Conservation (phyloP, 2,888 invertebrate species). For the Oligia strigilis region DNA sequence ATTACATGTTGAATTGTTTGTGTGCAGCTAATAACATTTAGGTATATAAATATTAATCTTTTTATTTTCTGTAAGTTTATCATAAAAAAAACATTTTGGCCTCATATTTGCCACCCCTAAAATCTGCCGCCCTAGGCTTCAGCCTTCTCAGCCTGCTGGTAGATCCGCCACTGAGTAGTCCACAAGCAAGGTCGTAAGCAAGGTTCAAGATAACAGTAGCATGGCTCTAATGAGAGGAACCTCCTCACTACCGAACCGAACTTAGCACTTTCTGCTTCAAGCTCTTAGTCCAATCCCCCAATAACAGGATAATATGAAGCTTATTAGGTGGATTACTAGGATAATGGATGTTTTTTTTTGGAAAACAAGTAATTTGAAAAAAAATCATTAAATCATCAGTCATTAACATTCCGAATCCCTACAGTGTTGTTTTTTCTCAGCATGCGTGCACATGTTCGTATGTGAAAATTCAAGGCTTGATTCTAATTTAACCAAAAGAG, state of each 20-base stretch:
- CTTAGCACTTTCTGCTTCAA: not conserved
- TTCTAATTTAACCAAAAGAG: not conserved
- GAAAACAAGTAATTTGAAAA: not conserved
- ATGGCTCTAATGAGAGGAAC: not conserved
- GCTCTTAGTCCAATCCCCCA: not conserved
- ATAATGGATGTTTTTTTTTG: not conserved
- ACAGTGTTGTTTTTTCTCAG: not conserved
- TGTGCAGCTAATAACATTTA: too few relatives aligned
- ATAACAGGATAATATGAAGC: not conserved
- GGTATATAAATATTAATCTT: too few relatives aligned
- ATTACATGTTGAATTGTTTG: too few relatives aligned
- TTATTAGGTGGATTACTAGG: not conserved
- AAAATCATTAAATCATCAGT: not conserved
- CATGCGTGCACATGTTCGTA: not conserved
- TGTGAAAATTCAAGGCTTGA: not conserved
- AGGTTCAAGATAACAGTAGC: not conserved
- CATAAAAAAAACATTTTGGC: too few relatives aligned
- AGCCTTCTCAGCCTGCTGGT: too few relatives aligned
- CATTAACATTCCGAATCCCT: not conserved
- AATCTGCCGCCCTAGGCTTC: too few relatives aligned
- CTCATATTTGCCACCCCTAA: too few relatives aligned
- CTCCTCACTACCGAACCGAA: not conserved
- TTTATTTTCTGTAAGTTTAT: too few relatives aligned
- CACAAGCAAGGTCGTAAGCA: not conserved
- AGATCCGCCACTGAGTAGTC: too few relatives aligned